Evolutionary conservation across 2,113 vertebrate genomes (phyloP), one percentile per base, ranked within the genome.

Genomic region (Carollia perspicillata): DNA sequence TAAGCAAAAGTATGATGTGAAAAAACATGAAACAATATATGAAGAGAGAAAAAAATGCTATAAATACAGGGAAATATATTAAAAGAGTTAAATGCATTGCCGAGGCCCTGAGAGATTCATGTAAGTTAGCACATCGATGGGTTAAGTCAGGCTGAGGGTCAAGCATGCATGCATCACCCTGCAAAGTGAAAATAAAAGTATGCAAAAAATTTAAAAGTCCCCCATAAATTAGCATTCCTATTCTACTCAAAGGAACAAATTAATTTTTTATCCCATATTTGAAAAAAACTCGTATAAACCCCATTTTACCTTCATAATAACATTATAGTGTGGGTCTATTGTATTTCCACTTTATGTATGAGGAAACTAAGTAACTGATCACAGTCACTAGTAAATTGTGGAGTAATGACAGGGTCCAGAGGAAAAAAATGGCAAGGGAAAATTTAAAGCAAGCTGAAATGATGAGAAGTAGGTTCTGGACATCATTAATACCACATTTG

Each of bases 371-470:
- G 47, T 75, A 71, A 71, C 16, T 35, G 44, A 66, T 47, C 28
- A 58, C 8, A 71, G 58, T 69, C 42, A 69, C 10, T 60, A 79
- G 18, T 63, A 53, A 78, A 8, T 28, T 58, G 6, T 12, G 42
- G 3, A 72, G 6, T 44, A 26, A 68, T 86, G 42, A 30, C 30
- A 86, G 66, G 74, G 17, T 40, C 8, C 30, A 90, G 14, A 94
- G 71, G 47, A 92, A 35, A 90, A 44, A 35, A 90, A 44, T 63
- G 63, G 30, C 55, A 69, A 51, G 58, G 53, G 7, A 66, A 65
- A 78, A 75, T 47, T 80, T 53, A 77, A 74, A 89, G 47, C 40
- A 81, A 71, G 58, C 12, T 77, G n/a, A 95, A 93, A 44, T 69
- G 8, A n/a, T 58, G 35, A 51, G 35, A 84, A 49, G 30, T 68